Conservation (phyloP, 1,140 invertebrate genomes). For the Drosophila melanica region DNA sequence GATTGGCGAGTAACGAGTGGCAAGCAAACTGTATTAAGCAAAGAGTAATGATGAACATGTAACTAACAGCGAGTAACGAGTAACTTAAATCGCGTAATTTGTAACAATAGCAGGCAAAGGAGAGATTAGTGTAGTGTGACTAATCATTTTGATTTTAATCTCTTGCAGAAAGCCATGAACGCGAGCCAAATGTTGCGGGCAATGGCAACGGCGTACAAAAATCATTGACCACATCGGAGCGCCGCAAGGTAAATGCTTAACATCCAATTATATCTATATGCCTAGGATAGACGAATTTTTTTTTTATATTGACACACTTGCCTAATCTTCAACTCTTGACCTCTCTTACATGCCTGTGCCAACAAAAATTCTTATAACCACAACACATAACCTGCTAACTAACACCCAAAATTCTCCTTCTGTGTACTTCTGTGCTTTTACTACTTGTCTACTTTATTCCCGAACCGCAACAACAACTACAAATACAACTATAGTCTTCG, state of each 20-base stretch:
- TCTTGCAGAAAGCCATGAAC: constrained; percentile 54
- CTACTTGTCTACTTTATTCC: constrained; percentile 40
- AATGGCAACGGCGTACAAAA: constrained; percentile 85
- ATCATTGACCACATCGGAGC: constrained; percentile 90
- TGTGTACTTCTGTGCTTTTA: constrained; percentile 33
- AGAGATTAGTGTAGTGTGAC: no score
- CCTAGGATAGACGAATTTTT: constrained; percentile 1
- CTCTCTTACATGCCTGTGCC: constrained; percentile 60
- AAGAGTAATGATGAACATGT: no score
- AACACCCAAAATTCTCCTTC: constrained; percentile 30
- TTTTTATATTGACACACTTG: constrained; percentile 13
- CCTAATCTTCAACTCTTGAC: constrained; percentile 35
- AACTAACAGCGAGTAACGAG: no score
- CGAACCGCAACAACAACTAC: constrained; percentile 32
- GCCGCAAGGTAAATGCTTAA: constrained; percentile 85
- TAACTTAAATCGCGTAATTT: no score
- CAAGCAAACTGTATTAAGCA: background rate
- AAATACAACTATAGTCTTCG: constrained; percentile 69
- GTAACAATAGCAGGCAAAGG: no score
- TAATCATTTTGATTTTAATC: background rate
- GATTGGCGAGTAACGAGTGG: no score
- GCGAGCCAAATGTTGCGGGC: constrained; percentile 40
- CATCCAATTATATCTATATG: background rate
- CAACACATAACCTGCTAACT: constrained; percentile 33
- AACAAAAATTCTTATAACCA: constrained; percentile 38